phyloP scores from a whole-genome alignment of 1,140 invertebrate genomes.

The Procambarus virginalis region DNA sequence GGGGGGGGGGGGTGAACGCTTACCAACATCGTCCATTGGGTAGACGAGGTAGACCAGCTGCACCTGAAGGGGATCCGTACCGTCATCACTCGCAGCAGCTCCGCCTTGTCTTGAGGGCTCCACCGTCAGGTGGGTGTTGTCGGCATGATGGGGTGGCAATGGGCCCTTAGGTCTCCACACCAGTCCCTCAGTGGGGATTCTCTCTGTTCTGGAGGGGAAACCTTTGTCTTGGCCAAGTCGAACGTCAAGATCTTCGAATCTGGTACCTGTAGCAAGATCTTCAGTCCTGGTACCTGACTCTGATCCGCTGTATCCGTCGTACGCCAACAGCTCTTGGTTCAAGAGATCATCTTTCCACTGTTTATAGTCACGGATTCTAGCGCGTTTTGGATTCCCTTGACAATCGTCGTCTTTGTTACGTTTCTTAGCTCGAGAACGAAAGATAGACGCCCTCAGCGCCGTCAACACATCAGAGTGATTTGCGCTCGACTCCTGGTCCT shows the following conservation, averaged over 20 bases:
- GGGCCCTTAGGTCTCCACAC: neutral
- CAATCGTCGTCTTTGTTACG: neutral
- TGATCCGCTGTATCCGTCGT: neutral
- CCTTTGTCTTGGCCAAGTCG: neutral
- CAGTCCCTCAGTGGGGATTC: neutral
- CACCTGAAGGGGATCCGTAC: slow-evolving; percentile 16
- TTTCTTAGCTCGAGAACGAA: slow-evolving; percentile 52
- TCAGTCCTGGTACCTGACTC: neutral
- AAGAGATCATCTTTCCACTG: neutral
- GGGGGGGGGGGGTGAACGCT: neutral
- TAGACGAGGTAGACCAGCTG: slow-evolving; percentile 61
- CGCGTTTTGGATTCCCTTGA: neutral
- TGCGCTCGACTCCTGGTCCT: neutral
- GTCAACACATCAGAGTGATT: slow-evolving; percentile 31
- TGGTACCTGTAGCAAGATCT: neutral
- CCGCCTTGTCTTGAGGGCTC: neutral
- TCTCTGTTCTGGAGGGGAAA: neutral
- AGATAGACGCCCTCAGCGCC: slow-evolving; percentile 60
- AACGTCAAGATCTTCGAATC: neutral
- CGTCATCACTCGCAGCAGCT: neutral
- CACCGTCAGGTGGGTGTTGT: neutral
- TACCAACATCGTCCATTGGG: slow-evolving; percentile 25
- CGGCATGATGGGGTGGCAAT: neutral
- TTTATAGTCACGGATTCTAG: neutral
- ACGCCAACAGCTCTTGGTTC: neutral